Conservation (phyloP, 1,140 invertebrate genomes). For the Saccostrea glomerata region DNA sequence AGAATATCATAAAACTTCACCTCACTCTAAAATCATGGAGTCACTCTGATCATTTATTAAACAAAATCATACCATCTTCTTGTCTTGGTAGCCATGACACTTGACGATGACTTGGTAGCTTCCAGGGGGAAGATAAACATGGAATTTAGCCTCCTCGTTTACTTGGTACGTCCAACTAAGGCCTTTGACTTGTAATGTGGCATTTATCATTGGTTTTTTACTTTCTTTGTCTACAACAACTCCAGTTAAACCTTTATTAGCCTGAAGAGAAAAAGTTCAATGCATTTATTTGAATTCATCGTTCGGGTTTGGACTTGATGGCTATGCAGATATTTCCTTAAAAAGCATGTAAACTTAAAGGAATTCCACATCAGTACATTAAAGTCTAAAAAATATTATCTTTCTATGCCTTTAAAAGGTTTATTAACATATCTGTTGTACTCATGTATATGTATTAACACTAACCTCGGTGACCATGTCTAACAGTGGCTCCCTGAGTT, state of each 20-base stretch:
- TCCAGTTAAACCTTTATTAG: conserved; percentile 92
- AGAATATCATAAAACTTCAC: neutral
- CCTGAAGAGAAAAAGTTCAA: conserved; percentile 69
- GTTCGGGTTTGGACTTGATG: too few relatives aligned
- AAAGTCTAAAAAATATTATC: too few relatives aligned
- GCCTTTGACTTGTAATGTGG: conserved; percentile 85
- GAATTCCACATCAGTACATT: too few relatives aligned
- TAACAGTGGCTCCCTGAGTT: conserved; percentile 91
- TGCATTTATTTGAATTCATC: too few relatives aligned
- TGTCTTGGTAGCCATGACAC: conserved; percentile 58
- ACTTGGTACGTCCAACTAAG: conserved; percentile 58
- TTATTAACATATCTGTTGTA: neutral
- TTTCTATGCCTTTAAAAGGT: too few relatives aligned
- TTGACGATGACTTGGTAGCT: conserved; percentile 82
- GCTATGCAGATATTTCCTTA: too few relatives aligned
- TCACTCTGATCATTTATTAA: neutral
- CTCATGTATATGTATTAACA: neutral
- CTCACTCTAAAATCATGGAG: neutral
- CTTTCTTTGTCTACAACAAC: conserved; percentile 87
- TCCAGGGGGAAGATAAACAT: conserved; percentile 91
- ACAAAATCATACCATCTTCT: conserved; percentile 47
- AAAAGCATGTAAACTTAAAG: too few relatives aligned
- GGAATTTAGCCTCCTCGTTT: conserved; percentile 89
- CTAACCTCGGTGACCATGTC: conserved; percentile 89
- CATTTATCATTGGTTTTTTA: conserved; percentile 85